Base-by-base conservation (phyloP, 2,888 invertebrate species). In the Drosophila multiciliata region DNA sequence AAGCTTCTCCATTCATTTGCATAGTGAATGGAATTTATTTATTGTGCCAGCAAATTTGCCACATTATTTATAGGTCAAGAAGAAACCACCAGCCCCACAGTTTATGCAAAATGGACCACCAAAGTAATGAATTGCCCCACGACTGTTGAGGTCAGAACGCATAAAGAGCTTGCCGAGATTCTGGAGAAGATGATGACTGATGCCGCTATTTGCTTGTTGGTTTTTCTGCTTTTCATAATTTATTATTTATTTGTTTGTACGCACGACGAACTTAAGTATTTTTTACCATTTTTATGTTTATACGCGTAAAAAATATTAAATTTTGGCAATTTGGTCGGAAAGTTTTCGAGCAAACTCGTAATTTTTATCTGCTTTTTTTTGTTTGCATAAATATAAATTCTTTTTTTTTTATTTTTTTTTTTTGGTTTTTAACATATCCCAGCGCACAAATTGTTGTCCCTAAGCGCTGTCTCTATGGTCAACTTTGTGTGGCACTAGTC, bases 1-100 rank as follows among this genome's bases (percentile, higher is more conserved):
- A 45, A 63, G 68, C 65, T 62, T 50, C 38, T 53, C 48, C 60
- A 73, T 66, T 74, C 68, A 89, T 84, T 89, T 89, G 74, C 82
- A 89, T 87, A 73, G 70, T 55, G 68, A 84, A 86, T 75, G 65
- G 64, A 73, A 87, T 87, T 89, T 89, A 86, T 88, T 84, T 89
- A 87, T 89, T 76, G 73, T 70, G 59, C 60, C 59, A 63, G 66
- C 81, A 69, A 89, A 81, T 76, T 89, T 73, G 74, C 67, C 79
- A 77, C 75, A 77, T 87, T 89, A 89, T 89, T 87, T 85, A 89
- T 87, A 75, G 87, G 77, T 84, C 82, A 89, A 73, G 64, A 69
- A 52, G 36, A 66, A 57, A 36, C 49, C 29, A 58, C 26, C 49
- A 26, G 77, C 23, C 32, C 32, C 32, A n/a, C 63, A 64, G 60